Base-by-base conservation (phyloP, 2,113 vertebrate species). In the Erythrolamprus reginae region DNA sequence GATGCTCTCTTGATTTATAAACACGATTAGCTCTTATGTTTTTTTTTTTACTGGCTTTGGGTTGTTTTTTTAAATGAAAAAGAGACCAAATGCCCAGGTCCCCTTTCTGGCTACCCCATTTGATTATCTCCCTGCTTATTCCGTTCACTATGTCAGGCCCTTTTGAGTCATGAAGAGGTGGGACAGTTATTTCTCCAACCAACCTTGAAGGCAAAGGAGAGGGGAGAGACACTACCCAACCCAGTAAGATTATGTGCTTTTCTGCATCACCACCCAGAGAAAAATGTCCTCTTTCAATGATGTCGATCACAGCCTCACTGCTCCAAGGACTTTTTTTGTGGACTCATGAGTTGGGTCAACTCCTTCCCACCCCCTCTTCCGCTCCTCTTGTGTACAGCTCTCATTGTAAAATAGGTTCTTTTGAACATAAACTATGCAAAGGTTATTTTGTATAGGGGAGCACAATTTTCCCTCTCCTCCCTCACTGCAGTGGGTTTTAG, bases 391-490 rank as follows among this genome's bases (percentile, higher is more conserved):
- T 90, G 91, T 93, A 92, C 90, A 92, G 92, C 90, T 88, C 90
- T 91, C 42, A 33, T 50, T 92, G 93, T 93, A 93, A 90, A 91
- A 93, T 93, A 93, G 89, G 84, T 92, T 92, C 91, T 92, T 93
- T 93, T 93, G 91, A 93, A 93, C 91, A 92, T 90, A 92, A 92
- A 91, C 93, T 93, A 93, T 93, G 93, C 93, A 93, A 93, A 93
- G 89, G 88, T 88, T 93, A 92, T 93, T 93, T 93, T 93, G 93
- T 93, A 93, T 93, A 91, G 93, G 91, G 91, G 90, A 89, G 88
- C 89, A 87, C 89, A 89, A 61, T 38, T 56, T 90, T 84, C 89
- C 91, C 91, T 89, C 91, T 55, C 48, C 85, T 87, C 24, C 50
- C 70, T 85, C 91, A 84, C 84, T 33, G 55, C 91, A 83, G 89